Evolutionary conservation across 92 coral and sea anemone genomes (phyloP).

Genomic region (Porites rus): DNA sequence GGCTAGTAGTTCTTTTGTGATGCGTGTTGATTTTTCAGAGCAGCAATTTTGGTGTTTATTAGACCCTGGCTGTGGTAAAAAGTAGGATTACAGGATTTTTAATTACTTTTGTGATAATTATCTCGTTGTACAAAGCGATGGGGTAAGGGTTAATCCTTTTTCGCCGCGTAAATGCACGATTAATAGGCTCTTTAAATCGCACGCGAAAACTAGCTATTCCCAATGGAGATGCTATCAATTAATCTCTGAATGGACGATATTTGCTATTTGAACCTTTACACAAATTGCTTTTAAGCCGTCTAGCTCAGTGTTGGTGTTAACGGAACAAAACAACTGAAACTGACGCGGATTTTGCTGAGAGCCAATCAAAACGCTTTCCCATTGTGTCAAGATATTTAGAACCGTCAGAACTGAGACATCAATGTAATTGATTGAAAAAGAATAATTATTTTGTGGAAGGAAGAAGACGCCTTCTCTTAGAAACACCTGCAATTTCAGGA

Average conservation of each 20-base stretch:
- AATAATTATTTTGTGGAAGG: slow-evolving; percentile 26
- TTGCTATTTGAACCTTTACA: slow-evolving; percentile 9
- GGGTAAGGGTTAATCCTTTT: not conserved
- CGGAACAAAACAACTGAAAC: not conserved
- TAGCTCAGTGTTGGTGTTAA: not conserved
- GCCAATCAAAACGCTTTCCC: slow-evolving; percentile 16
- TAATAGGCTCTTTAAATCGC: not conserved
- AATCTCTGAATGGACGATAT: not conserved
- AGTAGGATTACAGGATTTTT: slow-evolving; percentile 23
- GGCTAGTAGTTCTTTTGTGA: not conserved
- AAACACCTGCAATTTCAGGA: slow-evolving; percentile 17
- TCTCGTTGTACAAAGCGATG: not conserved
- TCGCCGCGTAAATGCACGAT: not conserved
- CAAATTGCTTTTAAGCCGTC: slow-evolving; percentile 6
- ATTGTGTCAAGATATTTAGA: slow-evolving; percentile 9
- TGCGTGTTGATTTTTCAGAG: not conserved
- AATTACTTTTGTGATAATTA: slow-evolving; percentile 14
- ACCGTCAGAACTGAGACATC: not conserved
- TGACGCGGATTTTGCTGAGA: slow-evolving; percentile 3
- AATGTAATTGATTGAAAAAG: slow-evolving; percentile 26
- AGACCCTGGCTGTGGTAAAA: not conserved
- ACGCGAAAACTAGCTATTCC: not conserved
- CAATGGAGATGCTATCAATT: slow-evolving; percentile 5
- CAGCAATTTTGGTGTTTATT: not conserved
- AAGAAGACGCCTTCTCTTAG: not conserved